Percentiles rank a stretch among this genome's conserved stretches.
These are phyloP conservation scores for Steatornis caripensis DNA, from an alignment of 2,113 vertebrate species.

Conservation along the genomic window DNA sequence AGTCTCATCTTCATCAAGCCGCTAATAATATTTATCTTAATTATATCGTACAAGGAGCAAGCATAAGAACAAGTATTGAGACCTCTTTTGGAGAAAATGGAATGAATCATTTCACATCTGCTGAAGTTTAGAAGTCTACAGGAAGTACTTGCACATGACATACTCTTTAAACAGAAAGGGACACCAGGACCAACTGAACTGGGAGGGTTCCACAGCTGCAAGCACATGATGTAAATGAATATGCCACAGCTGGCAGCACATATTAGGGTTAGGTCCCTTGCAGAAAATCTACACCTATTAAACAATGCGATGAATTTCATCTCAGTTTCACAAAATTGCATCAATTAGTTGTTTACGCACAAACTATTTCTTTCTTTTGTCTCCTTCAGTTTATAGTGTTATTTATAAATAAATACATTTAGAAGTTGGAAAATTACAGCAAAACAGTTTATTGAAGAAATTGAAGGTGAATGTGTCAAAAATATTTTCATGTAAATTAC, in stretches of 20 bases:
- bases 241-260: not conserved
- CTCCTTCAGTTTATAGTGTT: not conserved
- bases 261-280: not conserved
- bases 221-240: accelerated
- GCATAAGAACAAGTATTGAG: not conserved
- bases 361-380: not conserved
- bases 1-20: not conserved
- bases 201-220: not conserved
- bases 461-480: not conserved
- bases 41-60: not conserved
- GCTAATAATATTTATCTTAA: not conserved
- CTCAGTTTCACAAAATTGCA: not conserved
- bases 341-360: not conserved
- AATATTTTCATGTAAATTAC: not conserved
- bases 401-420: not conserved
- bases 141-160: not conserved
- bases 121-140: not conserved
- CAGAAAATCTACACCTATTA: not conserved
- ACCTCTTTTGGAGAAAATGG: not conserved
- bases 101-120: not conserved
- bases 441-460: not conserved
- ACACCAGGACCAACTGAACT: not conserved
- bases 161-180: not conserved
- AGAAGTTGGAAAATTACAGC: not conserved
- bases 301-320: not conserved